Base-by-base conservation (phyloP, 2,113 vertebrate species). In the Spilogale gracilis region DNA sequence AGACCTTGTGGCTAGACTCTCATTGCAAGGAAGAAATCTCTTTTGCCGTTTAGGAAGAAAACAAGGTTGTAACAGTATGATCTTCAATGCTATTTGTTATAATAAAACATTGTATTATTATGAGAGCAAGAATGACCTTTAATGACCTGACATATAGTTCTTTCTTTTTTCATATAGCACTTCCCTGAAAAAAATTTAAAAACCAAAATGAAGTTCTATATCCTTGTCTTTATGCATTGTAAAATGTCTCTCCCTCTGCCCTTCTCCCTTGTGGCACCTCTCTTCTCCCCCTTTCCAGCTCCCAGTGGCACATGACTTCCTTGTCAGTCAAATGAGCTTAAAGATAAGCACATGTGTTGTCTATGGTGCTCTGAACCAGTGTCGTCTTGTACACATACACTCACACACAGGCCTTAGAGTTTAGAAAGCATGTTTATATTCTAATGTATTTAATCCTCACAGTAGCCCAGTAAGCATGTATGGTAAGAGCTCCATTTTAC, bases 391-490 rank as follows among this genome's bases (percentile, higher is more conserved):
- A 23, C 48, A 88, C 58, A 45, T 91, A 65, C 12, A 60, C 54
- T 58, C 67, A 85, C 83, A 48, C 25, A 6, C 1, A 23, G 0
- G 6, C 65, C n/a, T 71, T 80, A 69, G 63, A 84, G 50, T 83
- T 93, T 69, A 93, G 91, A 76, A 81, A 93, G 43, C 43, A 48
- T 79, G 92, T 95, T 50, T 83, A 69, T 9, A 32, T 83, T 93
- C 93, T 94, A 54, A 80, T 32, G 63, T 6, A 95, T 83, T 91
- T 91, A 89, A 82, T 94, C 58, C 43, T 95, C 74, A 32, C 6
- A n/a, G 45, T 56, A 58, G 80, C 73, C 48, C 56, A 86, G 32
- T 32, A 74, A 90, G 6, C 61, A 50, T 20, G 25, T 61, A 25
- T 67, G 38, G 78, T 78, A 60, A 89, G 1, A 79, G 61, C 54